A percentile compares a stretch with the other conserved stretches of the same genome.
Conservation (phyloP, 2,113 vertebrate species). For the Alosa alosa region DNA sequence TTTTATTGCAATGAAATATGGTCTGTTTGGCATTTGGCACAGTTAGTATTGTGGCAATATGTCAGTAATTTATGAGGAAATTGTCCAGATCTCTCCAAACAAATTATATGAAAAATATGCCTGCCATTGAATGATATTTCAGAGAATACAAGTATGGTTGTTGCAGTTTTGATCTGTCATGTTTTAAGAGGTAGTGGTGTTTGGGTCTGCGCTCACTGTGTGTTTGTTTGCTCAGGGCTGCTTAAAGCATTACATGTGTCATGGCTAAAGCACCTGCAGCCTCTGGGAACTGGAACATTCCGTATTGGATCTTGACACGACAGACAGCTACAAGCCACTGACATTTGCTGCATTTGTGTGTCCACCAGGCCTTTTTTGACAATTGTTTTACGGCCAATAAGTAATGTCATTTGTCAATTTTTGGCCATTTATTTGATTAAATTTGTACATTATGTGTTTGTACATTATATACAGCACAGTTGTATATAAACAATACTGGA, state of each 20-base stretch:
- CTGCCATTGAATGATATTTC: not conserved
- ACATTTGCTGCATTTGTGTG: too few relatives aligned
- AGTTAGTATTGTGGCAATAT: not conserved
- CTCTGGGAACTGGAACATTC: conserved; percentile 26
- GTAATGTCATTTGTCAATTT: too few relatives aligned
- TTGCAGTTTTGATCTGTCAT: not conserved
- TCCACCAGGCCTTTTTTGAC: too few relatives aligned
- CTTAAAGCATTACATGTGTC: conserved; percentile 24
- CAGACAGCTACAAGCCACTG: not conserved
- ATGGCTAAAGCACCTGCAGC: not conserved
- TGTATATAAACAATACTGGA: too few relatives aligned
- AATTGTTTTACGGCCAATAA: too few relatives aligned
- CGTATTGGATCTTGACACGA: not conserved
- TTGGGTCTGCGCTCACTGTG: not conserved
- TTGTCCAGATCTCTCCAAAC: not conserved
- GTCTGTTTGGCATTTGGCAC: not conserved
- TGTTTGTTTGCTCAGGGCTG: conserved; percentile 21
- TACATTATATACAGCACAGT: too few relatives aligned
- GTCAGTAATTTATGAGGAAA: not conserved
- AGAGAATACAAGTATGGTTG: not conserved
- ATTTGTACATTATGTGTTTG: too few relatives aligned
- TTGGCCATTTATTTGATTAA: too few relatives aligned
- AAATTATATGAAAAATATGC: not conserved
- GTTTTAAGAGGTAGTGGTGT: not conserved
- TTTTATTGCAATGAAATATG: not conserved